Conservation (phyloP, 2,888 invertebrate species). For the Torymus auratus region DNA sequence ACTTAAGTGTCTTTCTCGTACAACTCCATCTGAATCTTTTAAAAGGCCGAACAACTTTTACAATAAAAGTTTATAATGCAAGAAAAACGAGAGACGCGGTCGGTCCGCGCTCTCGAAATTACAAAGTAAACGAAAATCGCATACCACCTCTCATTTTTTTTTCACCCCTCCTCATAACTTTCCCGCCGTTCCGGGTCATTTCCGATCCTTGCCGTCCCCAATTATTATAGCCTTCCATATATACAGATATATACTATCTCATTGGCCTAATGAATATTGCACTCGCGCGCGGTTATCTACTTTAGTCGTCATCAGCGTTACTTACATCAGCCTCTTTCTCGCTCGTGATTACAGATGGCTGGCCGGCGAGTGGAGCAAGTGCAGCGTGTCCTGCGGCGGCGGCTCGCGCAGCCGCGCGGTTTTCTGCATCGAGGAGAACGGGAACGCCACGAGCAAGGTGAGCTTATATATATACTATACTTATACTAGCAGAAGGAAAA, state of each 20-base stretch:
- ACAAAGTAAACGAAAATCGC: too few relatives aligned
- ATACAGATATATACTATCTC: too few relatives aligned
- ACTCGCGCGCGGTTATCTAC: too few relatives aligned
- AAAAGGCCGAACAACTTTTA: background rate
- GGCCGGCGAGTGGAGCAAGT: conserved; percentile 91
- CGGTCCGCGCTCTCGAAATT: background rate
- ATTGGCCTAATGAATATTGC: too few relatives aligned
- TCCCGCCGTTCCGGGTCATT: too few relatives aligned
- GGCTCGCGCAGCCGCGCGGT: conserved; percentile 89
- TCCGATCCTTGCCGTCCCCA: too few relatives aligned
- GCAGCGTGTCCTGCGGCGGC: conserved; percentile 91
- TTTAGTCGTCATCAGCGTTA: too few relatives aligned
- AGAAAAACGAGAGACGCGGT: background rate
- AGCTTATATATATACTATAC: conserved; percentile 8
- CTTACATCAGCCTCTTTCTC: background rate
- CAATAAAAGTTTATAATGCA: conserved; percentile 26
- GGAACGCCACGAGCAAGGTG: conserved; percentile 88
- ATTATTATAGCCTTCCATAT: too few relatives aligned
- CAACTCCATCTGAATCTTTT: conserved; percentile 3
- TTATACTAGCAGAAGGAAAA: background rate
- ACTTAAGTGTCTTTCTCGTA: background rate
- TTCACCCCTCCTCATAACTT: too few relatives aligned
- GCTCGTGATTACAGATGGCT: conserved; percentile 84
- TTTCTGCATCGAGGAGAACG: conserved; percentile 89
- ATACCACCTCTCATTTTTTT: too few relatives aligned